Evolutionary conservation across 1,140 invertebrate species (phyloP), one percentile per base, ranked within the genome.

Genomic region (Matsumurasca onukii): DNA sequence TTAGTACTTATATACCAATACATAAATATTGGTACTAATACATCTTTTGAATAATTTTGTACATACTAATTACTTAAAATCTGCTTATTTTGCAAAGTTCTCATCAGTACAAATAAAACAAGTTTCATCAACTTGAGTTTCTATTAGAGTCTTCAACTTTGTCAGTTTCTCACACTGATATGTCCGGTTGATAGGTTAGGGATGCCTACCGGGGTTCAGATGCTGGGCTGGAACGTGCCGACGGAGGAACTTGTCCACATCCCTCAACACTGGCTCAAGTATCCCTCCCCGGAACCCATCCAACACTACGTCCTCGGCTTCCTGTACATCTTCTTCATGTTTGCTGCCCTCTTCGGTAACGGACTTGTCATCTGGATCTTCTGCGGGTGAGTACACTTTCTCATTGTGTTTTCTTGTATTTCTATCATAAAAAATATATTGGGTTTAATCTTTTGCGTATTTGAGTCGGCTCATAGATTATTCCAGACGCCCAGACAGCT

Each of bases 281-380:
- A 88, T 77, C 84, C 88, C 29, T 91, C 91, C 75, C 91, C 92
- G 2, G 90, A 91, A 45, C 89, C 91, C 55, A 86, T 90, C 65
- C 85, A 92, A 73, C 92, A 96, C 78, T 92, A 93, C 73, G 82
- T 92, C 27, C 80, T 96, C 1, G 93, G 89, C 0, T 81, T 95
- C 65, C 80, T 92, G 71, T 97, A 95, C 75, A 85, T 89, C 29
- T 83, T 90, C 55, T 91, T 95, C 68, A 92, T 91, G 20, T 85
- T 92, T 45, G 84, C 90, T 25, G 86, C 92, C 2, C 80, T 93
- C 1, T 76, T 89, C 1, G 94, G 94, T 70, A 97, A 97, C 78
- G 91, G 93, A 31, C 81, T 95, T 22, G 94, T 97, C 70, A 88
- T 96, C 73, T 96, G 91, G 86, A 89, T 96, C 71, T 96, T 97